These are phyloP conservation scores for Cephalopachus bancanus DNA, from an alignment of 2,797 vertebrate genomes.

Conservation along the genomic window DNA sequence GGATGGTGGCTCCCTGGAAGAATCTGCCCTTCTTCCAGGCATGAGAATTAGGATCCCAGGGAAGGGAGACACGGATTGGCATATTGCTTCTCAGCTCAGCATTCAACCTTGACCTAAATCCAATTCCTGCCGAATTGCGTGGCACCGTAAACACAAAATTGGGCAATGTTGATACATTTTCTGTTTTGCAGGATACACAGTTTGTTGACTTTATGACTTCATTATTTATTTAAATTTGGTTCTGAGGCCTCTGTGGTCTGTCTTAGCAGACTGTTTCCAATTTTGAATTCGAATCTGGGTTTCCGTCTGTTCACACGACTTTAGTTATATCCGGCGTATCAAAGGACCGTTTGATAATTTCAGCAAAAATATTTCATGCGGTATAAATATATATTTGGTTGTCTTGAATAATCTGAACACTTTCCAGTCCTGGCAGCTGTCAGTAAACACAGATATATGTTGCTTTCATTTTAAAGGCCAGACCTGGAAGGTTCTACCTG, in stretches of 20 bases:
- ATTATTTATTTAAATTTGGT: conserved; percentile 67
- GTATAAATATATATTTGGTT: conserved; percentile 53
- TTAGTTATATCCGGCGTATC: conserved; percentile 6
- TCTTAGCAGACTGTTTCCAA: conserved; percentile 12
- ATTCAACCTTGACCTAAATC: conserved; percentile 54
- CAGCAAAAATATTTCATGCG: conserved; percentile 4
- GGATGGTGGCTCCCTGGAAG: not conserved
- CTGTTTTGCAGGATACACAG: not conserved
- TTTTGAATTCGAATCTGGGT: conserved; percentile 46
- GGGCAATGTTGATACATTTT: conserved; percentile 6
- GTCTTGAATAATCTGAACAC: conserved; percentile 3
- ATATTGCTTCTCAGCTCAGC: not conserved
- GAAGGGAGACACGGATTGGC: not conserved
- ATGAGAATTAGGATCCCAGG: not conserved
- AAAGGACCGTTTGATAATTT: conserved; percentile 34
- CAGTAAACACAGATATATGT: conserved; percentile 5
- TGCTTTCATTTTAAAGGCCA: conserved; percentile 55
- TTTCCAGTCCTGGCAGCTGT: conserved; percentile 11
- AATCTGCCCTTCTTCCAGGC: not conserved
- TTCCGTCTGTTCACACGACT: conserved; percentile 56
- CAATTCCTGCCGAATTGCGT: not conserved
- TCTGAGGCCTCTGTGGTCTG: not conserved
- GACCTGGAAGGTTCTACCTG: not conserved
- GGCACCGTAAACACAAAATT: not conserved
- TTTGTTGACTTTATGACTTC: conserved; percentile 54